Conservation (phyloP, 2,888 invertebrate genomes). For the Rhingia rostrata region DNA sequence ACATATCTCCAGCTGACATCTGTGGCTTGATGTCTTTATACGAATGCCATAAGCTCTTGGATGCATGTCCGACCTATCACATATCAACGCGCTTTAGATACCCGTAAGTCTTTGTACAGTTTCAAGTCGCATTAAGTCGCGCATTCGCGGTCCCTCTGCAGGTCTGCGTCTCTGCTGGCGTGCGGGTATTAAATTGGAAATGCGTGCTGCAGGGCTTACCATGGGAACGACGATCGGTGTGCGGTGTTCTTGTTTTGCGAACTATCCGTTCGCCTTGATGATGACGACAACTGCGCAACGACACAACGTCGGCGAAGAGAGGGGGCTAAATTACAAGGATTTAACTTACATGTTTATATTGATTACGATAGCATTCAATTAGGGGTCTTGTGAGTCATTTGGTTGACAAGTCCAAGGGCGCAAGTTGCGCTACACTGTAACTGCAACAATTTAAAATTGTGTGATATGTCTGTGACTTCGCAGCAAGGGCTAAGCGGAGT, state of each 20-base stretch:
- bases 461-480: conserved; percentile 35
- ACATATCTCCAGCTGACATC: conserved; percentile 74
- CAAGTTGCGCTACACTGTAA: conserved; percentile 10
- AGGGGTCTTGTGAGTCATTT: conserved; percentile 67
- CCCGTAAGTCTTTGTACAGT: conserved; percentile 68
- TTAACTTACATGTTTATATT: conserved; percentile 72
- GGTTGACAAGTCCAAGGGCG: conserved; percentile 61
- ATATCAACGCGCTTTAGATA: conserved; percentile 75
- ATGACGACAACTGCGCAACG: not conserved
- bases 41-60: conserved; percentile 74
- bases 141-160: conserved; percentile 29
- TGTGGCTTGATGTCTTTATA: conserved; percentile 74
- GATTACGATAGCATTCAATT: conserved; percentile 73
- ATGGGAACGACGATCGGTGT: conserved; percentile 38
- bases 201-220: conserved; percentile 72
- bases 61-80: conserved; percentile 74
- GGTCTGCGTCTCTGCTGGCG: conserved; percentile 12
- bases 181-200: conserved; percentile 68
- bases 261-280: conserved; percentile 57
- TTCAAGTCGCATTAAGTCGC: conserved; percentile 71
- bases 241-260: conserved; percentile 38
- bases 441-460: conserved; percentile 52
- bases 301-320: conserved; percentile 22
- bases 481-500: conserved; percentile 37
- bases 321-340: conserved; percentile 70